Evolutionary conservation across 1,140 invertebrate species (phyloP).

Genomic region (Plectus sambesii): DNA sequence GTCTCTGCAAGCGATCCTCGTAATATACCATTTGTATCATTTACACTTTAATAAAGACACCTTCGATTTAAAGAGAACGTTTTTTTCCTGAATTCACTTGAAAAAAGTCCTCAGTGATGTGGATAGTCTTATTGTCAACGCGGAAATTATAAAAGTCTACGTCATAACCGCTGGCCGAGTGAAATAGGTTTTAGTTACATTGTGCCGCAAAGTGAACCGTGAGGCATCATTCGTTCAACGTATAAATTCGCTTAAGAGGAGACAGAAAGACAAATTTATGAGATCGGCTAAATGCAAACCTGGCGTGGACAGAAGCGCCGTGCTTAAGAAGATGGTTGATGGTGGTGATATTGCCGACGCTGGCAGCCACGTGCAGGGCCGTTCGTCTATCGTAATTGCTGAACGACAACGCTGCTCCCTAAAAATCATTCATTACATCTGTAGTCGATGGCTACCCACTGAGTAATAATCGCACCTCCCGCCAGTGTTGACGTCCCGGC

Average conservation of each 20-base stretch:
- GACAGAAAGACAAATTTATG: neutral
- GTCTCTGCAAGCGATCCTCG: constrained; percentile 28
- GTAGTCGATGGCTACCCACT: neutral
- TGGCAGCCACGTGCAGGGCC: constrained; percentile 66
- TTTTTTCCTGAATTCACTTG: constrained; percentile 1
- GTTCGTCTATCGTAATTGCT: constrained; percentile 67
- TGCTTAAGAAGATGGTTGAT: constrained; percentile 64
- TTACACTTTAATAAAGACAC: too few species aligned
- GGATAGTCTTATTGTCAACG: constrained; percentile 1
- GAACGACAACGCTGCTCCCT: constrained; percentile 63
- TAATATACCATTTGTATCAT: neutral
- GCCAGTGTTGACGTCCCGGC: too few species aligned
- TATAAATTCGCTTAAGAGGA: neutral
- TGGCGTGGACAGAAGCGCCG: constrained; percentile 67
- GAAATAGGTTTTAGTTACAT: neutral
- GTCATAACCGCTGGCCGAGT: neutral
- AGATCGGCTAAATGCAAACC: constrained; percentile 25
- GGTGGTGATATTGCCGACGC: constrained; percentile 58
- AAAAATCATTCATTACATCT: neutral
- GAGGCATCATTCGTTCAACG: neutral
- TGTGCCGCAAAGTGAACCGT: neutral
- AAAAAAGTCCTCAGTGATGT: neutral
- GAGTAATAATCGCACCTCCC: neutral
- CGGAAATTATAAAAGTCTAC: neutral
- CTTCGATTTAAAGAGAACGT: too few species aligned